Evolutionary conservation across 2,888 invertebrate genomes (phyloP).

Genomic region (Busseola fusca): DNA sequence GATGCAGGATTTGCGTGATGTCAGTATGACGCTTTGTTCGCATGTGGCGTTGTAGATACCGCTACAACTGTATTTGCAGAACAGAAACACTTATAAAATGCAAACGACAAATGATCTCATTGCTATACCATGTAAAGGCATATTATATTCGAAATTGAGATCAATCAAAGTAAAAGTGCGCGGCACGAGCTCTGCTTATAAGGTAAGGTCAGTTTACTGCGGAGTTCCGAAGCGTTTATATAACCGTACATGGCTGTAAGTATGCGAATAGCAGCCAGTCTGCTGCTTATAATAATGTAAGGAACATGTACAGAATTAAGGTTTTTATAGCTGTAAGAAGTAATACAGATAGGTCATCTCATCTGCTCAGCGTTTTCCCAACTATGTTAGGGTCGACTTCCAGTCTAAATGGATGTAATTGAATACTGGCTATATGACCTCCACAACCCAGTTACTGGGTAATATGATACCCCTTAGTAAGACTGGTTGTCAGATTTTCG

Average conservation of each 20-base stretch:
- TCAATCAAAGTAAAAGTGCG: conserved; percentile 54
- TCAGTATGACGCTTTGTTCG: no score
- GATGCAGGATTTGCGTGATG: no score
- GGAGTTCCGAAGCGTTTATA: conserved; percentile 23
- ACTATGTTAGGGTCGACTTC: no score
- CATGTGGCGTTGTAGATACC: no score
- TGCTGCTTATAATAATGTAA: conserved; percentile 12
- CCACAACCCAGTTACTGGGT: no score
- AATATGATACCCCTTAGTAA: no score
- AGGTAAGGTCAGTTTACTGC: conserved; percentile 44
- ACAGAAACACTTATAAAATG: not conserved
- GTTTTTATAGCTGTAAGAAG: not conserved
- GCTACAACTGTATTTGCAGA: not conserved
- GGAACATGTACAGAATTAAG: conserved; percentile 3
- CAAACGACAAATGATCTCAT: not conserved
- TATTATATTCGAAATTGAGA: conserved; percentile 27
- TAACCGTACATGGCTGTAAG: conserved; percentile 30
- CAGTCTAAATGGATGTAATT: no score
- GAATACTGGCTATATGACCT: no score
- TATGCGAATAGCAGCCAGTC: not conserved
- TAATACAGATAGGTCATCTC: not conserved
- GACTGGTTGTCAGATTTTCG: no score
- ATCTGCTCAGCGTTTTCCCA: no score
- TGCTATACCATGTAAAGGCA: conserved; percentile 22
- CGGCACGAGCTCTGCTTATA: conserved; percentile 28